phyloP scores from a whole-genome alignment of 2,888 invertebrate genomes.

The Patella depressa region DNA sequence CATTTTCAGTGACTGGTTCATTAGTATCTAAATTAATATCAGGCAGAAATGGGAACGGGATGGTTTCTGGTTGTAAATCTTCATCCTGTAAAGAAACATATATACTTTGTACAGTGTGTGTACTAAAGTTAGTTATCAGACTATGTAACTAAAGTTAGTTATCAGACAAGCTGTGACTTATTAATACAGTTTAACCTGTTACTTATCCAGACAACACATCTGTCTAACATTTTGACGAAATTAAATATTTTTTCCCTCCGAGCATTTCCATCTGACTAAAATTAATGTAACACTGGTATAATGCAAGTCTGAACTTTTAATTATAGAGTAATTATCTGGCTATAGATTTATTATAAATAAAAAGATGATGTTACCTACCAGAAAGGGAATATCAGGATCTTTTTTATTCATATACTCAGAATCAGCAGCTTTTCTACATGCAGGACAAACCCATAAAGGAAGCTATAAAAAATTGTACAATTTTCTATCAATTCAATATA shows the following conservation, averaged over 20 bases:
- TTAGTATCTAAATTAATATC: constrained; percentile 51
- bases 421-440: constrained; percentile 64
- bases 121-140: too few species aligned
- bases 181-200: too few species aligned
- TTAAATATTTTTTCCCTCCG: too few species aligned
- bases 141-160: too few species aligned
- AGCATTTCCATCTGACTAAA: too few species aligned
- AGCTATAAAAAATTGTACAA: constrained; percentile 45
- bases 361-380: neutral
- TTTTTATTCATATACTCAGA: constrained; percentile 60
- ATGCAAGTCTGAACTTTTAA: too few species aligned
- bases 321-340: too few species aligned
- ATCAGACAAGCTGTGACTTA: too few species aligned
- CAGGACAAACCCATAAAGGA: constrained; percentile 66
- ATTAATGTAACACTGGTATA: too few species aligned
- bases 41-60: constrained; percentile 49
- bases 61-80: constrained; percentile 41
- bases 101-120: too few species aligned
- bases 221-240: too few species aligned
- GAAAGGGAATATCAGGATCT: constrained; percentile 20
- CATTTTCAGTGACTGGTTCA: constrained; percentile 52
- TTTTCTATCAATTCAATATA: neutral
- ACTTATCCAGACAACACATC: too few species aligned
- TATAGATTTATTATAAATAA: neutral
- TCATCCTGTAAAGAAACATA: constrained; percentile 30